Evolutionary conservation across 2,113 vertebrate genomes (phyloP).

Genomic region (Elephantulus edwardii): DNA sequence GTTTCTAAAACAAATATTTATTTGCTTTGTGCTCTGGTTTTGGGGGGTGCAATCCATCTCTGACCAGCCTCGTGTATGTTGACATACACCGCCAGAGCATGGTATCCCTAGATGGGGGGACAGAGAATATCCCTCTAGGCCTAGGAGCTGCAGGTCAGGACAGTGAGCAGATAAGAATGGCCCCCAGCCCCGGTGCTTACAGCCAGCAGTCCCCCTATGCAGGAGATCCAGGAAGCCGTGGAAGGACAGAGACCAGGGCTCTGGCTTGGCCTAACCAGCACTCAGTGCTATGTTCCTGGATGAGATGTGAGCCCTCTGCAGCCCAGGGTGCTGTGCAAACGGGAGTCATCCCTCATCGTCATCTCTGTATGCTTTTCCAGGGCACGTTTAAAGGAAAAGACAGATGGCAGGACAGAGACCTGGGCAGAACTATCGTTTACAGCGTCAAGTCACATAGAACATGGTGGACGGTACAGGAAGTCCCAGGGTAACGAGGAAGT

Average conservation of each 20-base stretch:
- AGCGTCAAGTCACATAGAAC: fast-evolving
- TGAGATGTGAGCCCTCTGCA: fast-evolving
- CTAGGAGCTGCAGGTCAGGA: background rate
- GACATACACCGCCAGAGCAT: background rate
- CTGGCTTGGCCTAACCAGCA: fast-evolving
- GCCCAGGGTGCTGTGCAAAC: fast-evolving
- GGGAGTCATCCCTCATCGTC: fast-evolving
- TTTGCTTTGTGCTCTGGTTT: background rate
- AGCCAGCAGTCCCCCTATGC: fast-evolving
- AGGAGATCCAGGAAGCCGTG: fast-evolving
- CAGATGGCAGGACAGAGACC: fast-evolving
- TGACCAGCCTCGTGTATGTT: background rate
- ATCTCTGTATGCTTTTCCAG: fast-evolving
- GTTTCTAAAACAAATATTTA: slow-evolving; percentile 56
- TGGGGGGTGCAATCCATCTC: slow-evolving; percentile 7
- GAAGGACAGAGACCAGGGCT: too few relatives aligned
- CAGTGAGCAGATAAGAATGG: fast-evolving
- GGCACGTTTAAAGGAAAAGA: background rate
- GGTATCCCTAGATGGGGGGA: fast-evolving
- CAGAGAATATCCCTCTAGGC: background rate
- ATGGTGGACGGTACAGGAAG: fast-evolving
- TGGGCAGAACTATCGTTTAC: fast-evolving
- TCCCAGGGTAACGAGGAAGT: background rate
- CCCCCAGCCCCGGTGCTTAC: fast-evolving
- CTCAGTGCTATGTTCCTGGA: too few relatives aligned